Conservation (phyloP, 2,888 invertebrate species). For the Agrilus mali region DNA sequence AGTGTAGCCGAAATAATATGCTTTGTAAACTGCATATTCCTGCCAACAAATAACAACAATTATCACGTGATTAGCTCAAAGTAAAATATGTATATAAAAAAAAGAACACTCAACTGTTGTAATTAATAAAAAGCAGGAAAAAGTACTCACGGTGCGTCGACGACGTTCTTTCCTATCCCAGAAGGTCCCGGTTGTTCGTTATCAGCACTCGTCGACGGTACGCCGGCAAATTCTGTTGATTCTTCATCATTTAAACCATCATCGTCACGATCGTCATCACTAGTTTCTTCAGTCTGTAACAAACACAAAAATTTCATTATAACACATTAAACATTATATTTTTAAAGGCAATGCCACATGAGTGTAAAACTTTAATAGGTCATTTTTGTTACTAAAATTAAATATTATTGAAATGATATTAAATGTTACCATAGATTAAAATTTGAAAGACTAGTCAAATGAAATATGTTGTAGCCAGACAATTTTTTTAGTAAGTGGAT, state of each 20-base stretch:
- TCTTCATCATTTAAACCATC: constrained; percentile 24
- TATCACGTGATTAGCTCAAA: too few relatives aligned
- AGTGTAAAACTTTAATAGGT: too few relatives aligned
- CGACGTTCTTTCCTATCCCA: constrained; percentile 26
- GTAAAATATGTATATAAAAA: too few relatives aligned
- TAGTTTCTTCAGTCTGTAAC: constrained; percentile 28
- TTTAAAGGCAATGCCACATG: neutral
- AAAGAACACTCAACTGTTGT: neutral
- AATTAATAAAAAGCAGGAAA: constrained; percentile 18
- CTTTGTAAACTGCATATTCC: too few relatives aligned
- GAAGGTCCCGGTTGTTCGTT: constrained; percentile 33
- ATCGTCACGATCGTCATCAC: constrained; percentile 20
- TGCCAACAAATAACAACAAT: too few relatives aligned
- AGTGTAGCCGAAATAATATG: too few relatives aligned
- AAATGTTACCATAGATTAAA: too few relatives aligned
- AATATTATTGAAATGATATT: too few relatives aligned
- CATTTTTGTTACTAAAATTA: too few relatives aligned
- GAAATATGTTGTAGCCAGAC: too few relatives aligned
- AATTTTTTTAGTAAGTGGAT: too few relatives aligned
- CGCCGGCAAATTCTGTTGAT: constrained; percentile 23
- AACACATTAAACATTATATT: neutral
- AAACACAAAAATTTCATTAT: constrained; percentile 5
- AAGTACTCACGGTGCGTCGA: constrained; percentile 34
- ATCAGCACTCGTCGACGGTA: constrained; percentile 26
- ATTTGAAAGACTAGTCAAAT: too few relatives aligned